These are phyloP conservation scores for Chouioia cunea DNA, from an alignment of 2,888 invertebrate species.

Conservation along the genomic window DNA sequence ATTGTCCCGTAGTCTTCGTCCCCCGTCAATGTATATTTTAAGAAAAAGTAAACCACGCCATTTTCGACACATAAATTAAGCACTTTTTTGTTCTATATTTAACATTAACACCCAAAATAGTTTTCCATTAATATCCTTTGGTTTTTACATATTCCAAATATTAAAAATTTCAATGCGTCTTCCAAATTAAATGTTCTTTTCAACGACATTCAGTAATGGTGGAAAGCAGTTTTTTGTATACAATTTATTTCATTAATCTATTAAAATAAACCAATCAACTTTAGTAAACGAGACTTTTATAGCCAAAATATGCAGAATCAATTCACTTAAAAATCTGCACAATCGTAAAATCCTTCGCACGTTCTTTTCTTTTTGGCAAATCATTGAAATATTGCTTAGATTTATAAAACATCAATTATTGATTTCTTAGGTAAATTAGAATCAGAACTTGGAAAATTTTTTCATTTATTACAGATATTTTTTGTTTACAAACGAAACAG, in stretches of 20 bases:
- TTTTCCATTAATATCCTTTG: slow-evolving; percentile 34
- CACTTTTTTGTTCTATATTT: slow-evolving; percentile 41
- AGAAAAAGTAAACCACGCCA: slow-evolving; percentile 39
- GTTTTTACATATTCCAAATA: slow-evolving; percentile 37
- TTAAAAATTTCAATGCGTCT: slow-evolving; percentile 33
- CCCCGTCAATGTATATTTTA: slow-evolving; percentile 37
- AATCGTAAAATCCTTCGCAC: slow-evolving; percentile 1
- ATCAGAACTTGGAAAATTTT: slow-evolving; percentile 37
- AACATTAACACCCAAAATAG: slow-evolving; percentile 45
- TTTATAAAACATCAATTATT: slow-evolving; percentile 35
- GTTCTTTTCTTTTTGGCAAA: slow-evolving; percentile 38
- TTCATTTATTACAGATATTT: neutral
- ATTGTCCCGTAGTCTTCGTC: slow-evolving; percentile 41
- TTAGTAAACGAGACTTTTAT: slow-evolving; percentile 51
- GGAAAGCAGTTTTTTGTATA: slow-evolving; percentile 31
- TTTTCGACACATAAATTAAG: slow-evolving; percentile 44
- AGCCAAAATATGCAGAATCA: slow-evolving; percentile 30
- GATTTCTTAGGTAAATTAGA: slow-evolving; percentile 34
- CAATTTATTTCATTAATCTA: slow-evolving; percentile 38
- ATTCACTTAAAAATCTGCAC: slow-evolving; percentile 20
- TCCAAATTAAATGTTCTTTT: slow-evolving; percentile 40
- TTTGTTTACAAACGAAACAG: neutral
- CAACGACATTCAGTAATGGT: slow-evolving; percentile 43
- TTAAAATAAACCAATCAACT: slow-evolving; percentile 49
- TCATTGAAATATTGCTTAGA: slow-evolving; percentile 46